Evolutionary conservation across 2,888 invertebrate genomes (phyloP).

Genomic region (Drosophila ustulata): DNA sequence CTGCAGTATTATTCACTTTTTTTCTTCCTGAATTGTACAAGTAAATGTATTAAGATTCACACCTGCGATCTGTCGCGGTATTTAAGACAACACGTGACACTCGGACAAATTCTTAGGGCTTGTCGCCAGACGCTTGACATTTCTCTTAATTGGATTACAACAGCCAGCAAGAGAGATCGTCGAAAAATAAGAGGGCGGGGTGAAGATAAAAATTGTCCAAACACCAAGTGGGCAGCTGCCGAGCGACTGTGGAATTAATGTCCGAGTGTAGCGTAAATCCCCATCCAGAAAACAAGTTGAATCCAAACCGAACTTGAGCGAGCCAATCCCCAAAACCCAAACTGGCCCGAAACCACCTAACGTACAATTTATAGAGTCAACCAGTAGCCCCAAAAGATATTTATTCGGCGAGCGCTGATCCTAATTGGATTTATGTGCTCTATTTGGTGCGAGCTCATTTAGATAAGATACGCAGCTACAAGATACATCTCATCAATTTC

Average conservation of each 20-base stretch:
- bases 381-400: conserved; percentile 62
- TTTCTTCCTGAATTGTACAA: conserved; percentile 18
- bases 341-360: conserved; percentile 14
- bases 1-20: conserved; percentile 5
- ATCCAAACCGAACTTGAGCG: neutral
- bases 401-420: conserved; percentile 58
- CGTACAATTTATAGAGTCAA: conserved; percentile 57
- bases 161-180: conserved; percentile 13
- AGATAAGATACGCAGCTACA: conserved; percentile 42
- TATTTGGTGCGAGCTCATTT: conserved; percentile 46
- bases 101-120: conserved; percentile 48
- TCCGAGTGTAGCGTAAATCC: conserved; percentile 57
- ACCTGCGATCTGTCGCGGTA: conserved; percentile 54
- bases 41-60: conserved; percentile 43
- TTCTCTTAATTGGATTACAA: conserved; percentile 76
- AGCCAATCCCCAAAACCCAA: conserved; percentile 12
- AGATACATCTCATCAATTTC: conserved; percentile 15
- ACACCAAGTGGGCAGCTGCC: conserved; percentile 65
- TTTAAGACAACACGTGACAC: conserved; percentile 61
- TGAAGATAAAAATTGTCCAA: conserved; percentile 59
- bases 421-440: conserved; percentile 66
- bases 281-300: conserved; percentile 8
- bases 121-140: conserved; percentile 62
- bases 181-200: neutral
- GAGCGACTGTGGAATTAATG: conserved; percentile 67